Evolutionary conservation across 2,797 vertebrate genomes (phyloP).

Genomic region (Taenioides sp.): DNA sequence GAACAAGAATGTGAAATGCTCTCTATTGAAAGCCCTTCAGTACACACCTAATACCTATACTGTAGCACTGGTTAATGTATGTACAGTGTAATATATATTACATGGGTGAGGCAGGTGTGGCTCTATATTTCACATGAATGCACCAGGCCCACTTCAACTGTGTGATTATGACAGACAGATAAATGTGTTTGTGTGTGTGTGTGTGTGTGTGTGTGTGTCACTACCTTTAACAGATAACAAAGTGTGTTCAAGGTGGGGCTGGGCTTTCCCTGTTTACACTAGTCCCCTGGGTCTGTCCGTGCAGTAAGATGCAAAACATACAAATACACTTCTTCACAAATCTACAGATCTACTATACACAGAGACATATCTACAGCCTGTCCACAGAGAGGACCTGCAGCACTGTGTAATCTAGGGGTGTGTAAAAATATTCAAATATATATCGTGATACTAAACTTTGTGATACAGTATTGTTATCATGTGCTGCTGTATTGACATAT

Average conservation of each 20-base stretch:
- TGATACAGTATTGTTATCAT: no score
- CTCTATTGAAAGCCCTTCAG: no score
- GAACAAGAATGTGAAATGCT: no score
- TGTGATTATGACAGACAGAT: neutral
- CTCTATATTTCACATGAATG: neutral
- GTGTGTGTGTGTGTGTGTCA: neutral
- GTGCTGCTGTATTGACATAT: no score
- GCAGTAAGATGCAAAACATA: neutral
- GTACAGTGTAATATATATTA: neutral
- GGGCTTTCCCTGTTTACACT: neutral
- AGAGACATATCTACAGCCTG: neutral
- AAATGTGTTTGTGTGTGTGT: neutral
- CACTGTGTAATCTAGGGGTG: no score
- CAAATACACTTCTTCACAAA: neutral
- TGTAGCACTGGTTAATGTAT: neutral
- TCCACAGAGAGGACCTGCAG: neutral
- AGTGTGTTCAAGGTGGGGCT: constrained; percentile 8
- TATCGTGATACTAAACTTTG: no score
- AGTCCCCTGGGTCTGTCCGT: neutral
- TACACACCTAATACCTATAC: neutral
- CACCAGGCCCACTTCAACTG: neutral
- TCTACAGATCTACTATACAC: neutral
- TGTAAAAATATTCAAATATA: no score
- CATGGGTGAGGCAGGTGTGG: neutral
- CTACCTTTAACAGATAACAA: constrained; percentile 26